Evolutionary conservation across 1,140 invertebrate genomes (phyloP), one percentile per base, ranked within the genome.

Genomic region (Saccostrea cuccullata): DNA sequence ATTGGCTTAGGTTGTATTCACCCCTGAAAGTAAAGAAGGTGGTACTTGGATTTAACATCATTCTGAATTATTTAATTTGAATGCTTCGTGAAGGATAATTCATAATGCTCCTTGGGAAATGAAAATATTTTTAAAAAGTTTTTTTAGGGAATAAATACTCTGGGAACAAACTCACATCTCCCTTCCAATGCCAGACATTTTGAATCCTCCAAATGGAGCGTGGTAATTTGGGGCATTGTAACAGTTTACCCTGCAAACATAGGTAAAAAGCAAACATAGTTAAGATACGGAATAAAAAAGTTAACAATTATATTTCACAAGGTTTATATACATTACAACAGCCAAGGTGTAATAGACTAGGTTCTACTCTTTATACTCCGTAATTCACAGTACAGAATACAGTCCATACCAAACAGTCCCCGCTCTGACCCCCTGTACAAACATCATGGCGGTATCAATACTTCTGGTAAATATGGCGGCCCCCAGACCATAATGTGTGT

Each of bases 181-280:
- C 90, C 98, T 96, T 26, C 98, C 98, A 92, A 98, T 96, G 13
- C 98, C 98, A 55, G 98, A 98, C 94, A 97, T 96, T 94, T 98
- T 98, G 94, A 96, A 98, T n/a, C 98, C 98, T 70, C 98, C 98
- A 94, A 98, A 98, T 40, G 98, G 98, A 58, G 97, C 96, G 92
- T 97, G 97, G 4, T 97, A 96, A 83, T 96, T 95, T 56, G 97
- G 96, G 23, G 96, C 96, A 94, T 98, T 96, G 91, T 97, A 98
- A 92, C 97, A 97, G 93, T 98, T 98, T 0, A 98, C 96, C 97
- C 97, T 97, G 93, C 88, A 95, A 95, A 93, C 90, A 77, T 93
- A 89, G 89, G 58, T 2, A 87, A 84, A 40, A 85, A 47, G 6
- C 9, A 47, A 47, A 47, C 1, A 47, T 47, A 9, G 0, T 8